Evolutionary conservation across 2,113 vertebrate species (phyloP).

Genomic region (Tychaedon coryphoeus): DNA sequence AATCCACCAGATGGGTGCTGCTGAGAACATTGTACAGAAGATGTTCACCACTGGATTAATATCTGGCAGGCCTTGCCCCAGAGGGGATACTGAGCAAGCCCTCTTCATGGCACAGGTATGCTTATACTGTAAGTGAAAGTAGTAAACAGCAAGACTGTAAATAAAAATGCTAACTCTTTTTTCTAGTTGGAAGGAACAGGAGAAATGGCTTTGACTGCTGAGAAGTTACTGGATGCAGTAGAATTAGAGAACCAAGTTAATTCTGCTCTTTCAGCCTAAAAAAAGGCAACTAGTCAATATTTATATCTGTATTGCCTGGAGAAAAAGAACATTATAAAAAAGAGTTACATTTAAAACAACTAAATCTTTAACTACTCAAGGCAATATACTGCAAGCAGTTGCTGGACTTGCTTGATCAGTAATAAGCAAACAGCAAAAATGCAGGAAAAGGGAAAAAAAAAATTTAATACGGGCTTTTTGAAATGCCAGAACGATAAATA

Average conservation of each 20-base stretch:
- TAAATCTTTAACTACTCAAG: not conserved
- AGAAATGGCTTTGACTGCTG: not conserved
- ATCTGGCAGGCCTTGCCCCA: not conserved
- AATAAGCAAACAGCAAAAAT: not conserved
- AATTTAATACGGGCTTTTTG: rapidly evolving
- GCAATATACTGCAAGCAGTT: not conserved
- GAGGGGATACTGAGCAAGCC: not conserved
- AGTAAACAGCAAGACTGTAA: not conserved
- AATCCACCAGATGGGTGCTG: not conserved
- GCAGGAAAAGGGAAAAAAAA: not conserved
- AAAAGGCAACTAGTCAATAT: not conserved
- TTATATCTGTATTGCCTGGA: not conserved
- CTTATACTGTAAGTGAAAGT: not conserved
- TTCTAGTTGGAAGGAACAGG: not conserved
- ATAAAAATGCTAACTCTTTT: not conserved
- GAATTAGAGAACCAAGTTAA: not conserved
- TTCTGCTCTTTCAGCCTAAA: not conserved
- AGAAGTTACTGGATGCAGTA: not conserved
- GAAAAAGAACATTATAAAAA: not conserved
- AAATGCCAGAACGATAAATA: not conserved
- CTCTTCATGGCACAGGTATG: not conserved
- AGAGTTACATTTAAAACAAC: not conserved
- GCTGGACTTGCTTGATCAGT: not conserved
- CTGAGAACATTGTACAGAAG: not conserved
- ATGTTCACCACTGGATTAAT: not conserved